Base-by-base conservation (phyloP, 2,113 vertebrate species). In the Agapornis roseicollis region DNA sequence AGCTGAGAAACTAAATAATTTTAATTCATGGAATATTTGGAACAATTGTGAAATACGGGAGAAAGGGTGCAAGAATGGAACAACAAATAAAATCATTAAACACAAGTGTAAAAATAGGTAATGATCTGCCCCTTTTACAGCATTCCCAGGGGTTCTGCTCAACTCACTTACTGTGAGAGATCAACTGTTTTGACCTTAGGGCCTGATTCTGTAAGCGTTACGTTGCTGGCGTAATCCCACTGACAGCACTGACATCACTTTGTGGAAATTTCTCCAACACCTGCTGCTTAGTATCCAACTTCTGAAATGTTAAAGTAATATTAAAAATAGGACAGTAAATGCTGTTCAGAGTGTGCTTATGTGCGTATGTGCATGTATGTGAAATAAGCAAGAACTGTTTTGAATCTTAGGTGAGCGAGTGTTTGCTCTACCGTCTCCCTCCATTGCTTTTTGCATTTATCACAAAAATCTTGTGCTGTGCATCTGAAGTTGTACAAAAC, bases 81-180 rank as follows among this genome's bases (percentile, higher is more conserved):
- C 25, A 55, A 28, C 24, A 24, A 50, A 41, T 12, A 74, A 63
- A 88, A 77, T 71, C 52, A 33, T 70, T 80, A 55, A 72, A 91
- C 73, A 61, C 77, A 85, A 80, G 71, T 91, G 56, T 86, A 80
- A 95, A 96, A 92, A 69, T 61, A 71, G 41, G 23, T 85, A 61
- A 65, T 28, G 35, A 46, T 58, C 39, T 82, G 64, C n/a, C 50
- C 42, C 23, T 80, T 90, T 44, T 65, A 53, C 42, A 44, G 31
- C 23, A 28, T 82, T 86, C 46, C 42, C 22, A 58, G 23, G 13
- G 74, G 42, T 73, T 77, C 53, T 76, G 37, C 44, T 63, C 1
- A 3, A 70, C 35, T 85, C 3, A 1, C 31, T 68, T 77, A 24
- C 65, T 76, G 13, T 39, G 39, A 70, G n/a, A 79, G 29, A 85